Conservation (phyloP, 2,113 vertebrate genomes). For the Callocephalon fimbriatum region DNA sequence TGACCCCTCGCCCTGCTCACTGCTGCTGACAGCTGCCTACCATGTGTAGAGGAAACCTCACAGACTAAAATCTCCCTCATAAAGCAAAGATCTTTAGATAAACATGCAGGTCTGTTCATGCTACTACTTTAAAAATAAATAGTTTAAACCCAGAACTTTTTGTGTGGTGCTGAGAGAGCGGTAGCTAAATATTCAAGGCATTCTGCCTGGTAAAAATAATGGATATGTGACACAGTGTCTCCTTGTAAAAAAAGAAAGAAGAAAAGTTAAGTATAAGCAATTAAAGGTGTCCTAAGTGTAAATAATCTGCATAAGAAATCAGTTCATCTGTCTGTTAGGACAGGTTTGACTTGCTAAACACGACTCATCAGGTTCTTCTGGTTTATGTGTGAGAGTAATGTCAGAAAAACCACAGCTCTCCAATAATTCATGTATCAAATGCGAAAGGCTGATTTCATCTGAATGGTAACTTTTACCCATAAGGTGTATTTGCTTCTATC, state of each 20-base stretch:
- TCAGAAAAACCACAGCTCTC: background rate
- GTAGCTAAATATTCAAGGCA: constrained; percentile 5
- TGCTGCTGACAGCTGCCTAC: constrained; percentile 85
- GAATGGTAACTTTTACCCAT: constrained; percentile 13
- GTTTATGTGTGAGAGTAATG: background rate
- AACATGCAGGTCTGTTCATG: constrained; percentile 72
- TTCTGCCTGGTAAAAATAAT: constrained; percentile 39
- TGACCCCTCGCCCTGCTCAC: constrained; percentile 77
- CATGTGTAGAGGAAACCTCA: constrained; percentile 84
- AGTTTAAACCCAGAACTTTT: constrained; percentile 53
- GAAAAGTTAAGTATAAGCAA: constrained; percentile 27
- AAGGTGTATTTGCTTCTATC: background rate
- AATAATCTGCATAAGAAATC: constrained; percentile 11
- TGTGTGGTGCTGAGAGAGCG: background rate
- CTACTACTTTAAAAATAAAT: constrained; percentile 73
- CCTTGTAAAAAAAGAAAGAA: constrained; percentile 41
- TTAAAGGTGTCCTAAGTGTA: background rate
- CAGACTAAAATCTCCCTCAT: constrained; percentile 75
- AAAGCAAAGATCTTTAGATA: constrained; percentile 76
- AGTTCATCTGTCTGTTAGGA: constrained; percentile 21
- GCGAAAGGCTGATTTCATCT: constrained; percentile 26
- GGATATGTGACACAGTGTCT: background rate
- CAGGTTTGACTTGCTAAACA: constrained; percentile 37
- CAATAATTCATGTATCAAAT: background rate
- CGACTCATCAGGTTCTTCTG: constrained; percentile 19